Percentiles rank a stretch among this genome's conserved stretches.
These are phyloP conservation scores for Crenichthys baileyi DNA, from an alignment of 2,797 vertebrate genomes.

Conservation along the genomic window DNA sequence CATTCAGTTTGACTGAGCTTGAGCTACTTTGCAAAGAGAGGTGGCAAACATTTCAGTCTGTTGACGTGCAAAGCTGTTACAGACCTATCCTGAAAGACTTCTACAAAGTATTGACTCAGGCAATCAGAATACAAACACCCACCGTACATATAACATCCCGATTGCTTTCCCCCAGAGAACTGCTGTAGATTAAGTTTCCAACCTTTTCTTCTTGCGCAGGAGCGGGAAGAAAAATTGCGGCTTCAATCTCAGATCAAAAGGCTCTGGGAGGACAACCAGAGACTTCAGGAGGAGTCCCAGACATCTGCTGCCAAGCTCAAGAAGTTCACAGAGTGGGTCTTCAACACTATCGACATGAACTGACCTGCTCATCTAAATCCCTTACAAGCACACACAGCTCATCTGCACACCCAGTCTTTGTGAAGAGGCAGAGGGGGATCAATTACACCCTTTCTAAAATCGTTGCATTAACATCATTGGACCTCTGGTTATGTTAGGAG, in stretches of 20 bases:
- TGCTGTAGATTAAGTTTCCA: neutral
- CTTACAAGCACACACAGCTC: slow-evolving; percentile 13
- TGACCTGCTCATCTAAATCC: slow-evolving; percentile 67
- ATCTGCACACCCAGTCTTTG: slow-evolving; percentile 29
- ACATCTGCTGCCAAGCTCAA: slow-evolving; percentile 95
- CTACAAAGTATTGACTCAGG: neutral
- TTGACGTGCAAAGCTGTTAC: neutral
- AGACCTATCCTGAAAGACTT: neutral
- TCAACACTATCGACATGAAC: slow-evolving; percentile 99
- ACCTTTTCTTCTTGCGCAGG: slow-evolving; percentile 74
- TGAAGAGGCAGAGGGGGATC: slow-evolving; percentile 16
- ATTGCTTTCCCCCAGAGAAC: neutral
- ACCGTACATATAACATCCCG: neutral
- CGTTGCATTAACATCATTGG: slow-evolving; percentile 6
- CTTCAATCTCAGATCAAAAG: slow-evolving; percentile 94
- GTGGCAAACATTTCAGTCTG: neutral
- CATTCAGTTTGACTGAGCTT: neutral
- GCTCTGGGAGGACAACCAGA: slow-evolving; percentile 95
- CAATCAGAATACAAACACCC: neutral
- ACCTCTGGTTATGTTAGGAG: slow-evolving; percentile 43
- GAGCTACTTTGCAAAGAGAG: neutral
- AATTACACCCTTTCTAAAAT: slow-evolving; percentile 3
- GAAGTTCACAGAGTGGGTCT: slow-evolving; percentile 99
- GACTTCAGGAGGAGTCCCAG: slow-evolving; percentile 96
- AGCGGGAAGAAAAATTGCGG: slow-evolving; percentile 93